These are phyloP conservation scores for Montipora sp. DNA, from an alignment of 64 coral and sea anemone genomes.

Conservation along the genomic window DNA sequence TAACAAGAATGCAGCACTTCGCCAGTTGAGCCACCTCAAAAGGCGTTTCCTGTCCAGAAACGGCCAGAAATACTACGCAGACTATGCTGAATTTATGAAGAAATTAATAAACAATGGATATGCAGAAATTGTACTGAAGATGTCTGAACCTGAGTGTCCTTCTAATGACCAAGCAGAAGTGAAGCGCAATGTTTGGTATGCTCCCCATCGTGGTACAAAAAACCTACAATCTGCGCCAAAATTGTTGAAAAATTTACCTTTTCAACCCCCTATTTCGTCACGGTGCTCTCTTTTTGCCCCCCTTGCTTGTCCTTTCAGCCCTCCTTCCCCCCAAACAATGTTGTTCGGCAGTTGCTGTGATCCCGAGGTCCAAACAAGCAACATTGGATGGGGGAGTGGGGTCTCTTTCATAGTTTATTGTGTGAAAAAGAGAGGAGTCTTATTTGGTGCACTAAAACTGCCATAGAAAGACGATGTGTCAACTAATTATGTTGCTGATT, in stretches of 20 bases:
- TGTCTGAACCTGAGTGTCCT: too few species aligned
- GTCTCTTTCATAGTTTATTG: neutral
- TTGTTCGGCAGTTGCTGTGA: neutral
- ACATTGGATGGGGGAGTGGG: neutral
- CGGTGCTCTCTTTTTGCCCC: neutral
- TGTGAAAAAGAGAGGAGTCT: neutral
- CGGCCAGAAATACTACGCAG: neutral
- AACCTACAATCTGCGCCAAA: neutral
- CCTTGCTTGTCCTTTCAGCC: neutral
- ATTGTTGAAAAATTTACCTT: neutral
- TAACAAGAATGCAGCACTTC: conserved; percentile 23
- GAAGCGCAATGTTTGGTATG: neutral
- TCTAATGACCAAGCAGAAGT: neutral
- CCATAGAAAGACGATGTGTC: neutral
- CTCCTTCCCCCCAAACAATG: neutral
- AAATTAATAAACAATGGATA: conserved; percentile 39
- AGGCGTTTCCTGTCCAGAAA: conserved; percentile 3
- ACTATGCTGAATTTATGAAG: conserved; percentile 58
- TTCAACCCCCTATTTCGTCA: neutral
- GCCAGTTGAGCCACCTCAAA: conserved; percentile 25
- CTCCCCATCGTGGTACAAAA: conserved; percentile 39
- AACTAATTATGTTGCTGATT: neutral
- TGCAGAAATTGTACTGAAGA: neutral
- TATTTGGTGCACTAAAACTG: neutral
- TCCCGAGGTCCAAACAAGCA: neutral